Evolutionary conservation across 2,797 vertebrate species (phyloP), one percentile per base, ranked within the genome.

Genomic region (Chrosomus eos): DNA sequence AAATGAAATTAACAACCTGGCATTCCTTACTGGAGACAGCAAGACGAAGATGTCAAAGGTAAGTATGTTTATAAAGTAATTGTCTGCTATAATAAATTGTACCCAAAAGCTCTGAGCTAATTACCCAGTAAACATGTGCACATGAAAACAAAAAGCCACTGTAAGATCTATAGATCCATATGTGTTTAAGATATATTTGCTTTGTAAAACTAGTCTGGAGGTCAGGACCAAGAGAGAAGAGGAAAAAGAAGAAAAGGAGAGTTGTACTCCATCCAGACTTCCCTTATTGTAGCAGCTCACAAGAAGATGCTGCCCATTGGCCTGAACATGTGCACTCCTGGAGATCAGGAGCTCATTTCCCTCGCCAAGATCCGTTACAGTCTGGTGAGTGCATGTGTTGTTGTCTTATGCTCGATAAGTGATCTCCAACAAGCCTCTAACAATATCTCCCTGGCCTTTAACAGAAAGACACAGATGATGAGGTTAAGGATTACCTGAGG

Each of bases 281-380:
- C 98, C 38, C 93, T 99, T 90, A 99, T 99, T 48, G 95, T 99
- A 60, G 97, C 98, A 14, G 96, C 97, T 1, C 95, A 99, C 92
- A 99, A 99, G 95, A 99, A 99, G 92, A 95, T 99, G 97, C 95
- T 99, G 90, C 98, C 98, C 82, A 98, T 99, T 76, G 98, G 98
- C 84, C 93, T 99, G 91, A 99, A 99, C 91, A 98, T 99, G 98
- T 99, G 98, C 91, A 98, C 97, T 4, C 97, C 98, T 0, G 98
- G 98, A 67, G 98, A 99, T 92, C 98, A 99, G 94, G 97, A 98
- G 92, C 97, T 99, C 89, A 97, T 99, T 89, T 97, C 97, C 26
- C 90, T 99, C 21, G 98, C 98, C 77, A 99, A 99, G 92, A 95
- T 92, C 23, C 96, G 98, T 90, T 99, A 99, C 87, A 94, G 94